Conservation (phyloP, 2,113 vertebrate species). For the Crotalus helleri region DNA sequence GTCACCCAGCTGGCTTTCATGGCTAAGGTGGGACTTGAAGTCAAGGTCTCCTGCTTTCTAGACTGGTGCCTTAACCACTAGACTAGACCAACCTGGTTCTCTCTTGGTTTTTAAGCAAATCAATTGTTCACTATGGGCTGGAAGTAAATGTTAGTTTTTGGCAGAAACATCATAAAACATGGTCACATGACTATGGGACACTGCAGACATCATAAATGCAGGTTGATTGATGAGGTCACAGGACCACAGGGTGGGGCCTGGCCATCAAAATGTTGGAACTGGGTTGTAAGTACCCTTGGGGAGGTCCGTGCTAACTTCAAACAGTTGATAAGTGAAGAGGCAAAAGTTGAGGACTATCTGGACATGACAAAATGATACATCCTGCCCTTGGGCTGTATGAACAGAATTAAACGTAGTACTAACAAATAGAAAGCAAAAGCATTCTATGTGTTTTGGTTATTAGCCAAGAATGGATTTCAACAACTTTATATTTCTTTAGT, state of each 20-base stretch:
- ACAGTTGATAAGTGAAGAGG: not conserved
- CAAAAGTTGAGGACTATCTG: not conserved
- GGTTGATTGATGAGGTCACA: not conserved
- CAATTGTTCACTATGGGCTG: not conserved
- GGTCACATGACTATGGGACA: not conserved
- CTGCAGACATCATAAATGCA: not conserved
- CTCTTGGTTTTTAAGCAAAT: not conserved
- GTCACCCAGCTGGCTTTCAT: not conserved
- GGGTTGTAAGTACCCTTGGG: not conserved
- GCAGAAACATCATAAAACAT: not conserved
- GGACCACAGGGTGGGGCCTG: too few species aligned
- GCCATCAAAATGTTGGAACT: not conserved
- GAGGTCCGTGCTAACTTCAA: not conserved
- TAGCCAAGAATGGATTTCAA: not conserved
- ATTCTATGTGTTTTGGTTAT: not conserved
- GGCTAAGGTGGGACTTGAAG: not conserved
- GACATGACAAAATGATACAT: not conserved
- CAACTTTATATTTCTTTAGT: not conserved
- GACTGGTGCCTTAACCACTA: not conserved
- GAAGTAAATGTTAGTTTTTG: not conserved
- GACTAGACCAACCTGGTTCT: not conserved
- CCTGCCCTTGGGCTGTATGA: too few species aligned
- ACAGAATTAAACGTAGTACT: not conserved
- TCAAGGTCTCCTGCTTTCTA: not conserved
- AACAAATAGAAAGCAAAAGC: not conserved